These are phyloP conservation scores for Corvus moneduloides DNA, from an alignment of 2,113 vertebrate species.

Conservation along the genomic window DNA sequence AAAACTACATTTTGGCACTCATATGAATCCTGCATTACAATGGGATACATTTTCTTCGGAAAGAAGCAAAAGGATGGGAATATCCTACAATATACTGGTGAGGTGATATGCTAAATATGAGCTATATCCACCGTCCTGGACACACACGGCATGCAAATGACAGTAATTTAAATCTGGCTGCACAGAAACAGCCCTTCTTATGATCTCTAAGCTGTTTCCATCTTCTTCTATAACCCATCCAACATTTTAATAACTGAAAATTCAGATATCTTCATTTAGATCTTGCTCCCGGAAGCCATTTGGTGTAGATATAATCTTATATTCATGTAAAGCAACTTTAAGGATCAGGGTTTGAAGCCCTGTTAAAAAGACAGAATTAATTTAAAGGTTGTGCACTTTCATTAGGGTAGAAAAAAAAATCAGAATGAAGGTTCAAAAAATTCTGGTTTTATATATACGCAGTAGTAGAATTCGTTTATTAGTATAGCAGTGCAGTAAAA, in stretches of 20 bases:
- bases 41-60: not conserved
- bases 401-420: not conserved
- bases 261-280: not conserved
- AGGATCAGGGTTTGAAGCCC: not conserved
- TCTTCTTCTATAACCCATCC: not conserved
- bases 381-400: not conserved
- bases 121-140: not conserved
- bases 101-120: not conserved
- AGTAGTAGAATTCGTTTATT: not conserved
- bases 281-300: not conserved
- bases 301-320: not conserved
- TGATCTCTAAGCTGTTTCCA: not conserved
- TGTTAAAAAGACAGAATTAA: not conserved
- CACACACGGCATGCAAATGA: not conserved
- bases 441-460: not conserved
- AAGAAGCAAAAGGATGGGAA: not conserved
- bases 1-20: not conserved
- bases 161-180: constrained; percentile 8
- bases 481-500: not conserved
- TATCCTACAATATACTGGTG: not conserved
- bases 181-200: not conserved
- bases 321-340: not conserved
- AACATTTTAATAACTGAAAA: constrained; percentile 17
- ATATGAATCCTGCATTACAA: not conserved
- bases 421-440: not conserved